Evolutionary conservation across 1,140 invertebrate genomes (phyloP).

Genomic region (Phymorhynchus buccinoides): DNA sequence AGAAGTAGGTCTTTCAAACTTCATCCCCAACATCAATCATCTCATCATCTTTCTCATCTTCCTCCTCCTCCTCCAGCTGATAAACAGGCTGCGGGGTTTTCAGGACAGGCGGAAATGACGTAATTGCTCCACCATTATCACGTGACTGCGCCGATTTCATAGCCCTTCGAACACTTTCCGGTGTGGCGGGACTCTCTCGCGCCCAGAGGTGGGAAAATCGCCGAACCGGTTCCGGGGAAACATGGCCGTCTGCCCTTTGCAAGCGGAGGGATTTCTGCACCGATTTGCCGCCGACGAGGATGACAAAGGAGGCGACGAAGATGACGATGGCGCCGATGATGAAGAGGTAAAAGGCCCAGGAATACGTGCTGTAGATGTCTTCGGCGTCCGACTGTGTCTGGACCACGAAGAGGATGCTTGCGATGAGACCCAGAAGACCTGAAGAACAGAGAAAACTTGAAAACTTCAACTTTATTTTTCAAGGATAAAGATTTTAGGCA

Average conservation of each 20-base stretch:
- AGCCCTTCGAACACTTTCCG: background rate
- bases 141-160: background rate
- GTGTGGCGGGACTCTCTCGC: background rate
- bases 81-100: background rate
- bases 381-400: background rate
- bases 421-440: background rate
- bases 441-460: no score
- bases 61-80: background rate
- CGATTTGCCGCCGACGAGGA: background rate
- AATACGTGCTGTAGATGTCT: background rate
- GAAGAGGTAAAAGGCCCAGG: constrained; percentile 12
- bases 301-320: background rate
- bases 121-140: background rate
- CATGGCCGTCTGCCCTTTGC: background rate
- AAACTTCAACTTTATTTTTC: no score
- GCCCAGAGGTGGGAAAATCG: constrained; percentile 7
- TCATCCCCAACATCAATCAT: no score
- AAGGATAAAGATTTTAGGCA: no score
- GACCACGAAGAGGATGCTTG: background rate
- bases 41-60: background rate
- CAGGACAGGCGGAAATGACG: background rate
- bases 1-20: no score
- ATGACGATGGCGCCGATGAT: constrained; percentile 1
- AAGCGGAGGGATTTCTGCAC: background rate
- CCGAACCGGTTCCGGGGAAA: background rate